Base-by-base conservation (phyloP, 1,140 invertebrate species). In the Cydia splendana region DNA sequence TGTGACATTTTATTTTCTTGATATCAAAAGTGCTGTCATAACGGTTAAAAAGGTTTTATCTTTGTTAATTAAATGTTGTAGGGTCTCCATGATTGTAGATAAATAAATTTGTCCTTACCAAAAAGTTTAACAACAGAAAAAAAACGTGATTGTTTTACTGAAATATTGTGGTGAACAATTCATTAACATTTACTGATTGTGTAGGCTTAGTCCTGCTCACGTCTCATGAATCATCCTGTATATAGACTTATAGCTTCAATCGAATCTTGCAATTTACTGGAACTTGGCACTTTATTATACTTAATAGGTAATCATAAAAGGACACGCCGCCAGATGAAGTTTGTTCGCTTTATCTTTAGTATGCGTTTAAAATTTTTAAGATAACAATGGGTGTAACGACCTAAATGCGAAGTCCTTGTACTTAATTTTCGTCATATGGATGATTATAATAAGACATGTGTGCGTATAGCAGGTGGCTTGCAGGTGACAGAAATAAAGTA, bases 321-420 rank as follows among this genome's bases (percentile, higher is more conserved):
- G 57, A 18, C n/a, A 62, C n/a, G 57, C 20, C 20, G 57, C 6
- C 10, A 62, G 57, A 62, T 62, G 20, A 62, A 62, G 57, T 62
- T 62, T 62, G 20, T 20, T 18, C 34, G 13, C 34, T 71, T 69
- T 71, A 71, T 71, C 67, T n/a, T 24, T 71, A 18, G 67, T 69
- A 34, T 28, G 65, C 65, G 13, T 38, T 71, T 42, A 18, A 71
- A 15, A 42, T 45, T 20, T 71, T 71, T 38, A 10, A 71, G 67
- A 71, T 71, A 71, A 71, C 67, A 71, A 38, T 71, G 34, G n/a
- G 67, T 42, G 67, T 71, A 71, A 76, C 77, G 80, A 80, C 83
- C 83, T 78, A 83, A 74, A 75, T 85, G 73, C 42, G 18, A 53
- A 78, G 80, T 75, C 83, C 83, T 85, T 85, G 83, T 80, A 75